A percentile compares a stretch with the other conserved stretches of the same genome.
phyloP scores from a whole-genome alignment of 2,888 invertebrate species.

The Pandemis cinnamomeana region DNA sequence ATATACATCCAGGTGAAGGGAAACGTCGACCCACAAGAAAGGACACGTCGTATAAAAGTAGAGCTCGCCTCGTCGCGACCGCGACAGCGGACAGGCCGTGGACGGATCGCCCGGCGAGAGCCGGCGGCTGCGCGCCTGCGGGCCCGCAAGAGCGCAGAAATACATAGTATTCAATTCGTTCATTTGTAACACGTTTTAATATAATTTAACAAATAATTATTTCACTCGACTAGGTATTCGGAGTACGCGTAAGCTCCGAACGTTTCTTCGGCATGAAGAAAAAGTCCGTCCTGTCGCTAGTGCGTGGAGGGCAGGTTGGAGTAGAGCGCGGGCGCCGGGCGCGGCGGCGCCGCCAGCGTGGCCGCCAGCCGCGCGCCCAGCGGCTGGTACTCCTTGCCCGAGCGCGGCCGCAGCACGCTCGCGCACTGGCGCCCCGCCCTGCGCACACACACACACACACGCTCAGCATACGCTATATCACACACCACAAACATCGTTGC shows the following conservation, averaged over 20 bases:
- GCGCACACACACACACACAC: conserved; percentile 35
- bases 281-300: not conserved
- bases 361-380: conserved; percentile 30
- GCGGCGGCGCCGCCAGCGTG: conserved; percentile 4
- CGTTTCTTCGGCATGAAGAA: not conserved
- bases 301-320: conserved; percentile 55
- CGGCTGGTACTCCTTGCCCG: conserved; percentile 91
- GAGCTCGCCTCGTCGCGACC: conserved; percentile 41
- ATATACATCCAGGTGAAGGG: not conserved
- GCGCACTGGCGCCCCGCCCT: conserved; percentile 67
- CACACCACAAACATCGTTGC: not conserved
- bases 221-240: conserved; percentile 11
- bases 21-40: not conserved
- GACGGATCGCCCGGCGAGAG: conserved; percentile 70
- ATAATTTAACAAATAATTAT: conserved; percentile 32
- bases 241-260: not conserved
- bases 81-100: conserved; percentile 56
- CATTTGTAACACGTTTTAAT: conserved; percentile 20
- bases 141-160: conserved; percentile 24
- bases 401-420: conserved; percentile 89
- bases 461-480: not conserved
- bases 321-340: conserved; percentile 46
- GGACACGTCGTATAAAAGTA: conserved; percentile 20
- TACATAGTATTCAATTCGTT: conserved; percentile 40
- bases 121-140: conserved; percentile 37